These are phyloP conservation scores for Eospalax fontanierii DNA, from an alignment of 2,797 vertebrate genomes.

Conservation along the genomic window DNA sequence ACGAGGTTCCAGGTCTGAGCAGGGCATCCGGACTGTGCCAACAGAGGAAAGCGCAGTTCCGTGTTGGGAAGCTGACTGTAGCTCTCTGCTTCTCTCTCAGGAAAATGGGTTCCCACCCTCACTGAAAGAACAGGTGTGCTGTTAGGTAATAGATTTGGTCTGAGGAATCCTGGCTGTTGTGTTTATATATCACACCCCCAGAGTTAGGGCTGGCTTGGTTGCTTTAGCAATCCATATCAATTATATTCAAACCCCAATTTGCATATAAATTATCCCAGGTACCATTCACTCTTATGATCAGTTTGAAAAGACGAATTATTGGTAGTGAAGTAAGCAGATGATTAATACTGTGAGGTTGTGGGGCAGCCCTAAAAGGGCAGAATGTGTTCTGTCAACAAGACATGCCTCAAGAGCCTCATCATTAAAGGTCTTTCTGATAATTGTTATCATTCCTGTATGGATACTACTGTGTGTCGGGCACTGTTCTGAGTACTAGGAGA, in stretches of 20 bases:
- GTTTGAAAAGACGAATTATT: slow-evolving; percentile 25
- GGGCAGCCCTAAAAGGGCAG: background rate
- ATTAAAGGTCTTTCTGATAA: background rate
- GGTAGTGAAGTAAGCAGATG: background rate
- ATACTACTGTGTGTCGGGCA: no score
- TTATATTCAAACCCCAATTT: background rate
- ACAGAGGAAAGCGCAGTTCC: background rate
- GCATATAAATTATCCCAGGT: background rate
- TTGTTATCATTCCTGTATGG: no score
- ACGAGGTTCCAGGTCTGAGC: background rate
- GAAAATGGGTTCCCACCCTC: no score
- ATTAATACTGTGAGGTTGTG: background rate
- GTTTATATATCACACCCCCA: no score
- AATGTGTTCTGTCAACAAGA: background rate
- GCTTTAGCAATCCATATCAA: background rate
- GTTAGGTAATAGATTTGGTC: no score
- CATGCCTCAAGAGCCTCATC: background rate
- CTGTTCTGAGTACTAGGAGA: no score
- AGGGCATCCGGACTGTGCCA: no score
- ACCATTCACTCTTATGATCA: background rate
- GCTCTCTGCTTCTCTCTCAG: background rate
- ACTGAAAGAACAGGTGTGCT: no score
- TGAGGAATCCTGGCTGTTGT: no score
- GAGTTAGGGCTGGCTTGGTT: no score
- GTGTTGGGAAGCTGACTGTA: background rate